phyloP scores from a whole-genome alignment of 1,140 invertebrate genomes.

The Eurosta solidaginis region DNA sequence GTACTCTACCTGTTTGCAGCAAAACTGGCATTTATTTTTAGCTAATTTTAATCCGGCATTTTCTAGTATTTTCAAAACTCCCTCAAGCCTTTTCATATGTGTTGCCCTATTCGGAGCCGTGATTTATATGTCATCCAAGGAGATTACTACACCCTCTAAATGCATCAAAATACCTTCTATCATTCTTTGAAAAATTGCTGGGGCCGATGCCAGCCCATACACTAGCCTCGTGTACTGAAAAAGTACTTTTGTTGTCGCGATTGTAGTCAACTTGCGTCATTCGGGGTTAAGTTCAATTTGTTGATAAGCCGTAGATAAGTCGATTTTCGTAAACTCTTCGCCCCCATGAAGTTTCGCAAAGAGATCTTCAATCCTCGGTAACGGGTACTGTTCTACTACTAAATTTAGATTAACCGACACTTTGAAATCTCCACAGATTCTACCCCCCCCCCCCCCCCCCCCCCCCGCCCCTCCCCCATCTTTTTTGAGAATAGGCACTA shows the following conservation, averaged over 20 bases:
- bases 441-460: too few species aligned
- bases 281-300: constrained; percentile 38
- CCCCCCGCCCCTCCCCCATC: too few species aligned
- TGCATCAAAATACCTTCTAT: constrained; percentile 36
- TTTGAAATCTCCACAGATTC: constrained; percentile 61
- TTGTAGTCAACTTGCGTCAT: constrained; percentile 36
- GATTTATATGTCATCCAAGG: constrained; percentile 46
- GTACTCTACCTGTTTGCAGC: constrained; percentile 42
- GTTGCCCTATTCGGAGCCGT: constrained; percentile 29
- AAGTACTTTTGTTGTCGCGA: constrained; percentile 39
- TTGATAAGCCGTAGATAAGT: constrained; percentile 42
- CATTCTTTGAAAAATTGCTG: too few species aligned
- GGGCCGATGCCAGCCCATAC: too few species aligned
- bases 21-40: constrained; percentile 39
- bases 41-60: constrained; percentile 42
- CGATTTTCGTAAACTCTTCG: constrained; percentile 40
- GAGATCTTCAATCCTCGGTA: constrained; percentile 21
- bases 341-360: too few species aligned
- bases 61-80: constrained; percentile 39
- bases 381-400: too few species aligned
- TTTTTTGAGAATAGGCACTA: constrained; percentile 61
- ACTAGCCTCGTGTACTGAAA: constrained; percentile 38
- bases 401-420: constrained; percentile 56
- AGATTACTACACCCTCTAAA: constrained; percentile 41
- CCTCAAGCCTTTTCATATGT: constrained; percentile 35